Percentiles rank a stretch among this genome's conserved stretches.
phyloP scores from a whole-genome alignment of 2,888 invertebrate species.

The Dermolepida albohirtum region DNA sequence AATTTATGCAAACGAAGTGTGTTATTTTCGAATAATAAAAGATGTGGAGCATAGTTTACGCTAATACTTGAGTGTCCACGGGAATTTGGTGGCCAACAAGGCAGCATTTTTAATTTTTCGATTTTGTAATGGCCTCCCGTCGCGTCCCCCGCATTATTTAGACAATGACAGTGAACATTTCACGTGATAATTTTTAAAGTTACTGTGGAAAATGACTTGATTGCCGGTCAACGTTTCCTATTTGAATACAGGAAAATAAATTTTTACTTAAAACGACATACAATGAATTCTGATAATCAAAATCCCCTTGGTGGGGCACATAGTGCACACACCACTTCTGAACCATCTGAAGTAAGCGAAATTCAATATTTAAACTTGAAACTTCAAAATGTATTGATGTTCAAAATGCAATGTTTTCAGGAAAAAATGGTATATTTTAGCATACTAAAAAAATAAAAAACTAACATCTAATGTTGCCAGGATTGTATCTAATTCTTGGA shows the following conservation, averaged over 20 bases:
- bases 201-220: conserved; percentile 49
- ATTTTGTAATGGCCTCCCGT: conserved; percentile 75
- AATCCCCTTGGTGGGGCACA: conserved; percentile 68
- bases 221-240: conserved; percentile 46
- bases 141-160: conserved; percentile 76
- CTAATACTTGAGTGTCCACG: conserved; percentile 37
- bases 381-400: conserved; percentile 26
- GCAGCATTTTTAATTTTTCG: conserved; percentile 48
- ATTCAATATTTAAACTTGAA: conserved; percentile 35
- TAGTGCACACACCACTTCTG: conserved; percentile 28
- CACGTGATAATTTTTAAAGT: conserved; percentile 62
- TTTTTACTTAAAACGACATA: conserved; percentile 43
- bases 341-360: conserved; percentile 48
- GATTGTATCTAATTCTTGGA: too few relatives aligned
- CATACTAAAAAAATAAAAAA: too few relatives aligned
- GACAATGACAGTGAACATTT: conserved; percentile 73
- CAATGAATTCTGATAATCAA: conserved; percentile 72
- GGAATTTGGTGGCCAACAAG: conserved; percentile 14
- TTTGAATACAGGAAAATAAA: conserved; percentile 49
- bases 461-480: too few relatives aligned
- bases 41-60: conserved; percentile 39
- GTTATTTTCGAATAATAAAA: conserved; percentile 33
- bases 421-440: too few relatives aligned
- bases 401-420: too few relatives aligned
- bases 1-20: conserved; percentile 24